Evolutionary conservation across 2,888 invertebrate genomes (phyloP).

Genomic region (Slavum lentiscoides): DNA sequence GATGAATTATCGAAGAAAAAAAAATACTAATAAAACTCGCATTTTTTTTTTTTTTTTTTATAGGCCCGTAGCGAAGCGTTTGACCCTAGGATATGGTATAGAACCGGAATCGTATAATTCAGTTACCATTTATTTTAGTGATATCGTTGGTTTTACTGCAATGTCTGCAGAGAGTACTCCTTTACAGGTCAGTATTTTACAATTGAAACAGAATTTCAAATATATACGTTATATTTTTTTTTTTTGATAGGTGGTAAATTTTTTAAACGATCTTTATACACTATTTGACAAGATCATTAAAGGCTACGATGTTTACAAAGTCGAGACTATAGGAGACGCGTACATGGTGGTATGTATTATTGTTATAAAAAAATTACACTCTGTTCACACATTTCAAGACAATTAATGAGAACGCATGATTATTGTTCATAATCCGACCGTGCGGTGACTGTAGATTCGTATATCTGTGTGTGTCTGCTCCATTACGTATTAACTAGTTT

Average conservation of each 20-base stretch:
- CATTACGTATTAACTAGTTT: no score
- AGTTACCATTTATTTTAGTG: conserved; percentile 95
- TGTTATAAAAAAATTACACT: no score
- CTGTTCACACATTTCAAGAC: no score
- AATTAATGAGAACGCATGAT: no score
- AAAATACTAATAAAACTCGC: no score
- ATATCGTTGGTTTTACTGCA: conserved; percentile 94
- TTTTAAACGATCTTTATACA: conserved; percentile 96
- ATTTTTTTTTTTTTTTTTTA: no score
- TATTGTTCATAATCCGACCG: no score
- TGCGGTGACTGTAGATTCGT: no score
- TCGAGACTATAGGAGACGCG: conserved; percentile 89
- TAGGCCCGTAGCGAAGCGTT: conserved; percentile 82
- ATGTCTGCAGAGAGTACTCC: conserved; percentile 95
- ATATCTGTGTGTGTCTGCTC: no score
- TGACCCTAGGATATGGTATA: conserved; percentile 85
- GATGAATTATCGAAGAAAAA: no score
- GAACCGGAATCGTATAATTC: conserved; percentile 91
- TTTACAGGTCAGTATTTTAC: conserved; percentile 67
- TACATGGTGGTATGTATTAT: conserved; percentile 70
- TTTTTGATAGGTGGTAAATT: conserved; percentile 79
- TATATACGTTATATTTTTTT: background rate
- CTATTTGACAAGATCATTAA: conserved; percentile 94
- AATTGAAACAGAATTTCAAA: background rate
- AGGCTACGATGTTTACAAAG: conserved; percentile 97